These are phyloP conservation scores for Hemicordylus capensis DNA, from an alignment of 2,113 vertebrate genomes.

Conservation along the genomic window DNA sequence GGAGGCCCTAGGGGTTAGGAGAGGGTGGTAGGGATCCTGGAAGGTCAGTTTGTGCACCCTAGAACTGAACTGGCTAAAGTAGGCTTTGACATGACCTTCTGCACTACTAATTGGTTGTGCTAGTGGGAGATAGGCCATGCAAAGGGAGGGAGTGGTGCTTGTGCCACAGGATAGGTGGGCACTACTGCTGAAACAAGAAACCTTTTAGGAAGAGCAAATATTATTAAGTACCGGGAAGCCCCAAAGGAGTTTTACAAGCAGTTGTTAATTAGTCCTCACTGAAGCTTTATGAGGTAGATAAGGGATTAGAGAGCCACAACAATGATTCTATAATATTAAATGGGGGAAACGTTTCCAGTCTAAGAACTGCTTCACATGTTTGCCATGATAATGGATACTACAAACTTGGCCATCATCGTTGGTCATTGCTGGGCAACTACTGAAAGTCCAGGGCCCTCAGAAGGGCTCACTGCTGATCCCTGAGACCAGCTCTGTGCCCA, in stretches of 20 bases:
- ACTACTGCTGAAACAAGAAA: accelerated
- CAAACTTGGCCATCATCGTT: too few relatives aligned
- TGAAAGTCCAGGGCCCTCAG: too few relatives aligned
- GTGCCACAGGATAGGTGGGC: neutral
- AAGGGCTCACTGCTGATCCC: too few relatives aligned
- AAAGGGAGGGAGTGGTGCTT: too few relatives aligned
- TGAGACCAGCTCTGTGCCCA: too few relatives aligned
- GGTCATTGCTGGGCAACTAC: too few relatives aligned
- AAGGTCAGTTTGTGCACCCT: neutral
- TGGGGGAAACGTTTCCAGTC: neutral
- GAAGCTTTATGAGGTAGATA: neutral
- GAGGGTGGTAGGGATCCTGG: neutral
- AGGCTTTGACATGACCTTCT: neutral
- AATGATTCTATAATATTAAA: neutral
- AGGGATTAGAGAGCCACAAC: neutral
- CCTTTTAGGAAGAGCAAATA: neutral
- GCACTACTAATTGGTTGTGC: neutral
- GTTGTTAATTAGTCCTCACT: accelerated
- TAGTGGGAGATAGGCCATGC: neutral
- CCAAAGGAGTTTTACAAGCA: neutral
- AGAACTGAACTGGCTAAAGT: neutral
- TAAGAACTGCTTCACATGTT: neutral
- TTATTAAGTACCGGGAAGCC: neutral
- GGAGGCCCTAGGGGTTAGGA: neutral
- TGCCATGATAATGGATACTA: neutral